Evolutionary conservation across 2,113 vertebrate species (phyloP).

Genomic region (Eidolon helvum): DNA sequence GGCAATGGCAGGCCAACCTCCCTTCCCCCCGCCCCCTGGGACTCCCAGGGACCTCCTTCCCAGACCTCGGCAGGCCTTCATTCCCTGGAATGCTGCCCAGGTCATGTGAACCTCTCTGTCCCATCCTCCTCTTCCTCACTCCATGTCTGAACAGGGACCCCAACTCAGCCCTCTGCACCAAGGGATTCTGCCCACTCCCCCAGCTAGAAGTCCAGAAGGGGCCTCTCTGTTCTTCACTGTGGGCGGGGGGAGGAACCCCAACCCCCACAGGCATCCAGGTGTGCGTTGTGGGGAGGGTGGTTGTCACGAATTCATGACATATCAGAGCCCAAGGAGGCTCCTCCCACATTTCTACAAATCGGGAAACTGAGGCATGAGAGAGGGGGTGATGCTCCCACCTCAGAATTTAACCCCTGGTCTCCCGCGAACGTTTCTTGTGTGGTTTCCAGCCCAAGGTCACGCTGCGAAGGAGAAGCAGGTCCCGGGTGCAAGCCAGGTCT

Average conservation of each 20-base stretch:
- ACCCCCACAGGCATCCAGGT: neutral
- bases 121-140: neutral
- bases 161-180: neutral
- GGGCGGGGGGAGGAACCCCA: neutral
- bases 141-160: neutral
- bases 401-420: neutral
- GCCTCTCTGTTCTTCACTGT: neutral
- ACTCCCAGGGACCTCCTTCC: neutral
- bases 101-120: neutral
- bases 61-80: neutral
- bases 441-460: constrained; percentile 72
- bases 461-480: constrained; percentile 17
- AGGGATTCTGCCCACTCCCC: neutral
- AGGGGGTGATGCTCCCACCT: neutral
- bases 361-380: constrained; percentile 54
- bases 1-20: neutral
- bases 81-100: neutral
- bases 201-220: neutral
- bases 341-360: neutral
- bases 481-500: constrained; percentile 51
- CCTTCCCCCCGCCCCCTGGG: no score
- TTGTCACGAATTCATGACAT: neutral
- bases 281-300: neutral
- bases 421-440: neutral
- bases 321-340: neutral